phyloP scores from a whole-genome alignment of 2,888 invertebrate species.

The Leucophora obtusa region DNA sequence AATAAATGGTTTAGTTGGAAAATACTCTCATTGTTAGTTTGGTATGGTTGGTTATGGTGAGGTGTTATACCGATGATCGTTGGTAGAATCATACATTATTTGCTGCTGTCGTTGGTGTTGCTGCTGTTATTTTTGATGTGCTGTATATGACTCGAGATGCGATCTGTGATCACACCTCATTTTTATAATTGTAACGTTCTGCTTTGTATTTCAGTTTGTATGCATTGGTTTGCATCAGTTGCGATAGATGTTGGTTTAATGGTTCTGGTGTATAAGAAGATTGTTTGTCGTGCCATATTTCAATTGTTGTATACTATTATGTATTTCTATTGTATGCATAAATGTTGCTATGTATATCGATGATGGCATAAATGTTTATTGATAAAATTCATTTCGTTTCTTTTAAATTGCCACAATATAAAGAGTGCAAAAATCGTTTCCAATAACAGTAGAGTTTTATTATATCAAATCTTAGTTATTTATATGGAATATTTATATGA shows the following conservation, averaged over 20 bases:
- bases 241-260: background rate
- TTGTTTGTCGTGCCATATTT: constrained; percentile 41
- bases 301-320: constrained; percentile 34
- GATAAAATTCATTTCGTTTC: constrained; percentile 28
- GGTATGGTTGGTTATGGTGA: background rate
- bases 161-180: constrained; percentile 61
- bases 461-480: too few species aligned
- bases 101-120: constrained; percentile 22
- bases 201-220: constrained; percentile 8
- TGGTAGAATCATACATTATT: constrained; percentile 17
- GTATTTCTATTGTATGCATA: constrained; percentile 48
- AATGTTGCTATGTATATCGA: constrained; percentile 17
- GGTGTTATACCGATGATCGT: constrained; percentile 32
- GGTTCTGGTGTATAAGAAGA: constrained; percentile 28
- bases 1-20: constrained; percentile 23
- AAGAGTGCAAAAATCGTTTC: background rate
- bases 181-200: constrained; percentile 54
- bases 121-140: constrained; percentile 38
- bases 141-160: constrained; percentile 45
- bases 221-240: background rate
- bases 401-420: constrained; percentile 10
- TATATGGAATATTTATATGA: too few species aligned
- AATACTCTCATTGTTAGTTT: constrained; percentile 39
- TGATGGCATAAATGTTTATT: constrained; percentile 51
- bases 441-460: too few species aligned